These are phyloP conservation scores for Fulica atra DNA, from an alignment of 2,113 vertebrate species.

Conservation along the genomic window DNA sequence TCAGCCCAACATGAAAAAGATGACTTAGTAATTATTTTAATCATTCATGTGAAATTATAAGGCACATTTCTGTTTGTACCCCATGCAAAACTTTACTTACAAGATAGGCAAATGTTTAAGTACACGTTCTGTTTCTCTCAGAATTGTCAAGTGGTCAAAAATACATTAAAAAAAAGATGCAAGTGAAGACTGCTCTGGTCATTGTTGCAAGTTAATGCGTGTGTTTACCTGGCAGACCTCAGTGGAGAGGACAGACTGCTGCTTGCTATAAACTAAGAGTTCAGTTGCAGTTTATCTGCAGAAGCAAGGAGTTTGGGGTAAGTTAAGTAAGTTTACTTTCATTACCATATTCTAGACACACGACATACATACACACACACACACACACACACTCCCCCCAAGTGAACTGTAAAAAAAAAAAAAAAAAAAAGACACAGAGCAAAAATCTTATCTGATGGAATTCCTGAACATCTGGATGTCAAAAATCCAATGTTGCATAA, in stretches of 20 bases:
- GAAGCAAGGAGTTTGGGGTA: not conserved
- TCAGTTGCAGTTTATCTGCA: not conserved
- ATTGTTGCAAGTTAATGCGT: not conserved
- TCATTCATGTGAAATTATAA: slow-evolving; percentile 5
- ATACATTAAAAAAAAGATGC: not conserved
- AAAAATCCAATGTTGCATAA: not conserved
- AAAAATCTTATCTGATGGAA: not conserved
- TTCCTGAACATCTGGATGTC: not conserved
- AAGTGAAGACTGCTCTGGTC: not conserved
- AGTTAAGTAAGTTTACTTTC: not conserved
- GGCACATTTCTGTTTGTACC: not conserved
- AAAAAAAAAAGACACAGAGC: not conserved
- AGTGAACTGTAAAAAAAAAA: not conserved
- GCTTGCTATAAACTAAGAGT: not conserved
- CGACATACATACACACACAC: too few species aligned
- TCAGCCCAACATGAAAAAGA: slow-evolving; percentile 60
- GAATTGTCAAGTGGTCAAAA: not conserved
- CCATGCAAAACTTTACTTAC: not conserved
- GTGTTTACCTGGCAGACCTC: not conserved
- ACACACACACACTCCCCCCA: not conserved
- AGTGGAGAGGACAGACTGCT: not conserved
- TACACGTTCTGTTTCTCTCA: not conserved
- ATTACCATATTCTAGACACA: not conserved
- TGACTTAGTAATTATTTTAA: slow-evolving; percentile 51
- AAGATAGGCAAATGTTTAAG: not conserved